Conservation (phyloP, 2,888 invertebrate species). For the Beris morrisii region DNA sequence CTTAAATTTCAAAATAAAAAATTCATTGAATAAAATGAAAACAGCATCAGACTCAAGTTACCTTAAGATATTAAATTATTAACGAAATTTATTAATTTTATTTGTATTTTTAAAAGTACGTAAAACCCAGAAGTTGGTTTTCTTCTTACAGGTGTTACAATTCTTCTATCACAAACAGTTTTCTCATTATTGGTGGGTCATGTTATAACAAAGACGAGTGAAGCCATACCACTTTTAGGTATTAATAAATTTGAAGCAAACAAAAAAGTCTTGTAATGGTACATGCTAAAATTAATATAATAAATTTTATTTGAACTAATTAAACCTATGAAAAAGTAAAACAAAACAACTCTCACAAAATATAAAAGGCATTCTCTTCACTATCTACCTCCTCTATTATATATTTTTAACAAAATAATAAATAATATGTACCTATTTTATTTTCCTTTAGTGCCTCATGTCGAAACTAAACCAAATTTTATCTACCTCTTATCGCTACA, state of each 20-base stretch:
- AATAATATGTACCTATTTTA: too few species aligned
- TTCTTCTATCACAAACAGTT: slow-evolving; percentile 98
- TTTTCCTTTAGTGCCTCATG: too few species aligned
- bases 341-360: not conserved
- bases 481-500: not conserved
- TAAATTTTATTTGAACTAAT: not conserved
- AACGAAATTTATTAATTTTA: slow-evolving; percentile 8
- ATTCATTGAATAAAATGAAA: too few species aligned
- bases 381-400: not conserved
- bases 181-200: slow-evolving; percentile 99
- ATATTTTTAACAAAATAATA: not conserved
- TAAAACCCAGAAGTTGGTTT: slow-evolving; percentile 51
- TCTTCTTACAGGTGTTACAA: slow-evolving; percentile 95
- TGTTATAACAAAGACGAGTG: slow-evolving; percentile 98
- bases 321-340: not conserved
- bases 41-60: too few species aligned
- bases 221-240: slow-evolving; percentile 99
- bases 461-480: too few species aligned
- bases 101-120: slow-evolving; percentile 41
- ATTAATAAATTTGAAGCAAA: slow-evolving; percentile 41
- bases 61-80: not conserved
- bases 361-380: not conserved
- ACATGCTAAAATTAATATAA: slow-evolving; percentile 6
- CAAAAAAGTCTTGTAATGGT: slow-evolving; percentile 17
- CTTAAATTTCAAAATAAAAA: too few species aligned